phyloP scores from a whole-genome alignment of 2,888 invertebrate species.

The Zaprionus bogoriensis region DNA sequence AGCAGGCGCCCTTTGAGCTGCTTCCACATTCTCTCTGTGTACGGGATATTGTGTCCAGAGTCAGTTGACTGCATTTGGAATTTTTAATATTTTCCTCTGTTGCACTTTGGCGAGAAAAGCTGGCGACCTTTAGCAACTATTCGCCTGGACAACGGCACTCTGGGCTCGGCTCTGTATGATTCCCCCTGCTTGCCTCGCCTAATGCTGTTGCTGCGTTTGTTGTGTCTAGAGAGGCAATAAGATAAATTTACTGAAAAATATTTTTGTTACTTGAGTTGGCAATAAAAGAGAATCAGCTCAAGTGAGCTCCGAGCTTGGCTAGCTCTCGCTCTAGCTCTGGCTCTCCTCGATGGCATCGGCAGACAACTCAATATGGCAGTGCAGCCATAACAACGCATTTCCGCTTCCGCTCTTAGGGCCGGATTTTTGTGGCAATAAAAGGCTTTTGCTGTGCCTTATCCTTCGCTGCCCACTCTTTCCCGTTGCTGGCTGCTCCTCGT shows the following conservation, averaged over 20 bases:
- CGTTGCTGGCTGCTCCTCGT: background rate
- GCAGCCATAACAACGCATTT: conserved; percentile 49
- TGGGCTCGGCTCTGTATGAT: background rate
- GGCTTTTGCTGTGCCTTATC: conserved; percentile 14
- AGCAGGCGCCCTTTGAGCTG: background rate
- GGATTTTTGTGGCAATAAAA: conserved; percentile 40
- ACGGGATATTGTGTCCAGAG: conserved; percentile 7
- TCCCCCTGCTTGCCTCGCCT: background rate
- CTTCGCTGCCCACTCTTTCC: background rate
- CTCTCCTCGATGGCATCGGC: conserved; percentile 1
- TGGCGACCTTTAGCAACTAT: background rate
- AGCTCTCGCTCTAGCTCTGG: background rate
- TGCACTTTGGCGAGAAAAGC: background rate
- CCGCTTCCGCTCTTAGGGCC: conserved; percentile 30
- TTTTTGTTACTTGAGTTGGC: conserved; percentile 29
- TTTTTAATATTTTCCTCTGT: conserved; percentile 30
- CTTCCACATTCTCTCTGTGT: background rate
- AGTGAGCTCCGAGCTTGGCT: background rate
- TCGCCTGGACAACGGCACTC: background rate
- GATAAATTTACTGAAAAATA: conserved; percentile 53
- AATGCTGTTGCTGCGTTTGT: background rate
- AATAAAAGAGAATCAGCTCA: conserved; percentile 34
- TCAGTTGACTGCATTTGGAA: conserved; percentile 26
- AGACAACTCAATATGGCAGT: conserved; percentile 33
- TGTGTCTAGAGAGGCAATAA: conserved; percentile 9